Percentiles rank a stretch among this genome's conserved stretches.
phyloP scores from a whole-genome alignment of 2,888 invertebrate genomes.

The Erpobdella octoculata region DNA sequence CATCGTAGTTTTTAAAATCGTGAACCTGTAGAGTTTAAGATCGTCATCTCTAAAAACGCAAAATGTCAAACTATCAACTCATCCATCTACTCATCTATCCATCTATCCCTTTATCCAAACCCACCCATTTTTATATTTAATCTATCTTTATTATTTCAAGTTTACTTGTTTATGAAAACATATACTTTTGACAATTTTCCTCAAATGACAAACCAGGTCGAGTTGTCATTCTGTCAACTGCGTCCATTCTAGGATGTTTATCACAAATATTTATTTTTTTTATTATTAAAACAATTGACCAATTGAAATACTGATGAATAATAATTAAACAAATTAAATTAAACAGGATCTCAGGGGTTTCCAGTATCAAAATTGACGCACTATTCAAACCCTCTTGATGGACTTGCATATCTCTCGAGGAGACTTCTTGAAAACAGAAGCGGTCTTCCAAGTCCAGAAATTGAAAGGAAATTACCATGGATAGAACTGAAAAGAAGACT shows the following conservation, averaged over 20 bases:
- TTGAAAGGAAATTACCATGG: slow-evolving; percentile 30
- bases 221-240: not conserved
- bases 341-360: slow-evolving; percentile 31
- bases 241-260: too few species aligned
- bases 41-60: too few species aligned
- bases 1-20: too few species aligned
- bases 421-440: slow-evolving; percentile 34
- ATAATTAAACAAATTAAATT: not conserved
- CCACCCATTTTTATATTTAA: too few species aligned
- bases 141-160: too few species aligned
- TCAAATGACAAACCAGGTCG: not conserved
- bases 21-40: too few species aligned
- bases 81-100: too few species aligned
- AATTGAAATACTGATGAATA: not conserved
- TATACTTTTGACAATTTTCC: too few species aligned
- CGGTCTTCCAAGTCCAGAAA: slow-evolving; percentile 33
- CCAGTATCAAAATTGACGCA: slow-evolving; percentile 37
- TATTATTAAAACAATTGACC: not conserved
- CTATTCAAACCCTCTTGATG: slow-evolving; percentile 35
- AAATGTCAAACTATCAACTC: too few species aligned
- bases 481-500: slow-evolving; percentile 26
- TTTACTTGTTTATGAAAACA: too few species aligned
- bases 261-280: too few species aligned
- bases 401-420: slow-evolving; percentile 38
- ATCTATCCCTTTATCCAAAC: too few species aligned